phyloP scores from a whole-genome alignment of 2,888 invertebrate genomes.

The Chloroclysta siterata region DNA sequence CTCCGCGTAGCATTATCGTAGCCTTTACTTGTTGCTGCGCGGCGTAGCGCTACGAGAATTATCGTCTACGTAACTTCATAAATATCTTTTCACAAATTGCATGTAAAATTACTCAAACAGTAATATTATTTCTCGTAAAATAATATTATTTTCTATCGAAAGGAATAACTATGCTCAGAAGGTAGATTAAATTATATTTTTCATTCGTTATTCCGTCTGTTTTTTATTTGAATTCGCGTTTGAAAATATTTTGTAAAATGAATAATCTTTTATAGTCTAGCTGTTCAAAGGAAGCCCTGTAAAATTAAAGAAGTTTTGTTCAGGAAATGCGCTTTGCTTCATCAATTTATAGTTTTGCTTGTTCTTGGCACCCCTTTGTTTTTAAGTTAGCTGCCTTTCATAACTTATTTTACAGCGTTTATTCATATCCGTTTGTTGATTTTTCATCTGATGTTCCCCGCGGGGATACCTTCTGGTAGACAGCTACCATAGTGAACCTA shows the following conservation, averaged over 20 bases:
- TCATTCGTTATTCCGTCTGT: constrained; percentile 11
- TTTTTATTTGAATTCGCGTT: neutral
- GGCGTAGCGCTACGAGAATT: neutral
- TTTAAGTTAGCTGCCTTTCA: neutral
- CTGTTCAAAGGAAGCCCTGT: constrained; percentile 5
- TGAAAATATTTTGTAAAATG: constrained; percentile 1
- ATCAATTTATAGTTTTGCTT: constrained; percentile 1
- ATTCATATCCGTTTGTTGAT: neutral
- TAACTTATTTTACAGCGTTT: neutral
- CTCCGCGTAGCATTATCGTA: neutral
- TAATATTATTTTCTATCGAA: neutral
- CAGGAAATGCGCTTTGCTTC: neutral
- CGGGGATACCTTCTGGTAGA: too few relatives aligned
- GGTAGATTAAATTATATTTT: constrained; percentile 8
- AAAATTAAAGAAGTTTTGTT: constrained; percentile 12
- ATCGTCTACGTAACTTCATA: too few relatives aligned
- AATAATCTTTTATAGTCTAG: constrained; percentile 6
- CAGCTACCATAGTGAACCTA: too few relatives aligned
- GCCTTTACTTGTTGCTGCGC: constrained; percentile 13
- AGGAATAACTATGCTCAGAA: neutral
- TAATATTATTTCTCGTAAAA: neutral
- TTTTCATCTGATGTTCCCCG: neutral
- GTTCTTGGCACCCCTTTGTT: neutral
- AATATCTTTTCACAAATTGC: too few relatives aligned
- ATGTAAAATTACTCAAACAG: too few relatives aligned